Conservation (phyloP, 2,888 invertebrate species). For the Eristalinus aeneus region DNA sequence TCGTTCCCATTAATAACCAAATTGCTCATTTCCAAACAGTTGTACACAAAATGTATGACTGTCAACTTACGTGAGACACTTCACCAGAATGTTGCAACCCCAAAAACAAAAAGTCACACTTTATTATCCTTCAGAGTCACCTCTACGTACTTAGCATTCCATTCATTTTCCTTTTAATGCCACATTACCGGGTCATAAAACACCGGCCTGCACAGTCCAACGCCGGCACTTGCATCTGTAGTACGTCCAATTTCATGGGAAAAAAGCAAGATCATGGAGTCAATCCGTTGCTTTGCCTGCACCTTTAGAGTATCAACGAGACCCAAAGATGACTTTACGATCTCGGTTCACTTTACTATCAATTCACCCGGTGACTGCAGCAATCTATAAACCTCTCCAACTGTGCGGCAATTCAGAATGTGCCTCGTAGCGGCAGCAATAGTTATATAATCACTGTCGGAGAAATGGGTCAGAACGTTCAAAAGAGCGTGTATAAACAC, state of each 20-base stretch:
- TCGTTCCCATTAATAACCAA: neutral
- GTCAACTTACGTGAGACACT: neutral
- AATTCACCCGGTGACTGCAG: neutral
- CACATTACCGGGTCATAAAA: neutral
- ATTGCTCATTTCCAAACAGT: neutral
- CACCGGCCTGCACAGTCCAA: neutral
- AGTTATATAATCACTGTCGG: neutral
- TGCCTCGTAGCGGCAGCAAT: neutral
- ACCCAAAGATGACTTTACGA: neutral
- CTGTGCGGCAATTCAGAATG: neutral
- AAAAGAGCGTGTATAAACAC: neutral
- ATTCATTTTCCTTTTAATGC: neutral
- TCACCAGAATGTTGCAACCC: neutral
- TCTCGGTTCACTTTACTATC: neutral
- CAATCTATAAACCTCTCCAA: conserved; percentile 3
- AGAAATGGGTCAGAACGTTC: neutral
- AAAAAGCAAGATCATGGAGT: neutral
- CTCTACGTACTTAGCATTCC: neutral
- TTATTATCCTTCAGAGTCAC: neutral
- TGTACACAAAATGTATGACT: neutral
- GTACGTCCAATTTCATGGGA: neutral
- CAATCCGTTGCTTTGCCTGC: neutral
- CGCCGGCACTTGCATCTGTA: neutral
- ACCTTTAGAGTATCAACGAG: neutral
- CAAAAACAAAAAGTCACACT: neutral